phyloP scores from a whole-genome alignment of 2,113 vertebrate genomes.

The Diphyllodes magnificus region DNA sequence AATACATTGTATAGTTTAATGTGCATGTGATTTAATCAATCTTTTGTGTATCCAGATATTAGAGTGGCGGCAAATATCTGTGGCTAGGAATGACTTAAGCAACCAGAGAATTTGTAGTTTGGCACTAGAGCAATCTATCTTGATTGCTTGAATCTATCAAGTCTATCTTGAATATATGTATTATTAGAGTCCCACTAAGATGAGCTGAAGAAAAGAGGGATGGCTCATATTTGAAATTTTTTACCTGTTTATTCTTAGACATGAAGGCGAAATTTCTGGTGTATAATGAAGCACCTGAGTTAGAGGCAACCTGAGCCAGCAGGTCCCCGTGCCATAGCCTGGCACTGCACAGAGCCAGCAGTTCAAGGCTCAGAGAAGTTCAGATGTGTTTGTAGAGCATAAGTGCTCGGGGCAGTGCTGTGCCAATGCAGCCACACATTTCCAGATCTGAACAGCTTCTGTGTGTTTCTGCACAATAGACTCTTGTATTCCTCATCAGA shows the following conservation, averaged over 20 bases:
- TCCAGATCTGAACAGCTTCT: background rate
- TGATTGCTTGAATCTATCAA: background rate
- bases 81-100: background rate
- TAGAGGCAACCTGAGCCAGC: background rate
- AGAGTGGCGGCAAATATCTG: background rate
- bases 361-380: background rate
- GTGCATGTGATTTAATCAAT: background rate
- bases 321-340: background rate
- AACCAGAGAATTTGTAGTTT: background rate
- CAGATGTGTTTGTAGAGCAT: background rate
- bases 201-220: background rate
- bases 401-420: background rate
- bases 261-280: background rate
- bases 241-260: background rate
- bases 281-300: background rate
- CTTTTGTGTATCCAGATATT: background rate
- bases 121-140: background rate
- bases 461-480: background rate
- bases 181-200: background rate
- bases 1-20: background rate
- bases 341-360: background rate
- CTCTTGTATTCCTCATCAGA: background rate
- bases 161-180: background rate
- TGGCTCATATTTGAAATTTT: background rate
- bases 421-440: background rate